Conservation (phyloP, 2,113 vertebrate genomes). For the Alethe diademata region DNA sequence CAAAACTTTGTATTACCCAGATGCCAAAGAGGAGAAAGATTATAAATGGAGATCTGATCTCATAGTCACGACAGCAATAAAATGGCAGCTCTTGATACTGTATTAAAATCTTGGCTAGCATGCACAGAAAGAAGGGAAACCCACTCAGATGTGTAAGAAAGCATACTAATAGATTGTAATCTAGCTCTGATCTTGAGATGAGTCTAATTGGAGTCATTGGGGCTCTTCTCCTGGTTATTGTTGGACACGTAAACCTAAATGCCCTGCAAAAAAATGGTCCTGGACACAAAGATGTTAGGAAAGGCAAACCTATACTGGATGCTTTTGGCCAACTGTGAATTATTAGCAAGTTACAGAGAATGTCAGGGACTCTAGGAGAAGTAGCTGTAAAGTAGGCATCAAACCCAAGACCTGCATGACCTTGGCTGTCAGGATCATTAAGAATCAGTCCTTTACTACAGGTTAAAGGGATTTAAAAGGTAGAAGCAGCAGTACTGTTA, state of each 20-base stretch:
- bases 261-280: not conserved
- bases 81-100: not conserved
- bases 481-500: not conserved
- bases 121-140: not conserved
- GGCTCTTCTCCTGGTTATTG: not conserved
- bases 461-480: constrained; percentile 19
- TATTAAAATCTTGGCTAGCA: not conserved
- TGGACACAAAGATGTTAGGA: not conserved
- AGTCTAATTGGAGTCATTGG: not conserved
- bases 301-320: not conserved
- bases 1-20: not conserved
- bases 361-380: not conserved
- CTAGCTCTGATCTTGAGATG: not conserved
- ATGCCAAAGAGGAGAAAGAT: not conserved
- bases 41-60: not conserved
- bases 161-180: not conserved
- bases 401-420: not conserved
- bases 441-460: not conserved
- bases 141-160: not conserved
- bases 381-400: not conserved
- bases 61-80: not conserved
- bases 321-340: not conserved
- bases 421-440: not conserved
- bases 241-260: not conserved
- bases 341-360: not conserved